Evolutionary conservation across 1,140 invertebrate genomes (phyloP).

Genomic region (Drosophila guanche): DNA sequence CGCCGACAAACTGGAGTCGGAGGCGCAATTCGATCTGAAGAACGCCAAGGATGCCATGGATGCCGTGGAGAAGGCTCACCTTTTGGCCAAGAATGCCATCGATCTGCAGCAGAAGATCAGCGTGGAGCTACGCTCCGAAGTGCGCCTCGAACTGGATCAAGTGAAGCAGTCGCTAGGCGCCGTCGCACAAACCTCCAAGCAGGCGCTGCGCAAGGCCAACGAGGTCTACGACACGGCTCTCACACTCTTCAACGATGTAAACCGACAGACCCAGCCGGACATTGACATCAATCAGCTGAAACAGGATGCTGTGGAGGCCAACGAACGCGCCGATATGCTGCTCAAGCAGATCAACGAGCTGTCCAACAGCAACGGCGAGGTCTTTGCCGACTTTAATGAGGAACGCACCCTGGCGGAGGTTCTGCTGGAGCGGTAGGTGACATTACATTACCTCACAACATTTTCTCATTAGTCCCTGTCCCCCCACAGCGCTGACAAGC

Average conservation of each 20-base stretch:
- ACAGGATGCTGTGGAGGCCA: conserved; percentile 86
- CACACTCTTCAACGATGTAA: conserved; percentile 90
- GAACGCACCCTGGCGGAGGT: conserved; percentile 87
- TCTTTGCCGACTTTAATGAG: conserved; percentile 78
- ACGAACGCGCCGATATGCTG: conserved; percentile 84
- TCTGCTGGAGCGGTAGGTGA: conserved; percentile 86
- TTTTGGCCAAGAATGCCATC: conserved; percentile 91
- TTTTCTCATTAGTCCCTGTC: not conserved
- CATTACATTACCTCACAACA: not conserved
- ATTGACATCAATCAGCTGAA: conserved; percentile 89
- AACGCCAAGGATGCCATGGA: conserved; percentile 92
- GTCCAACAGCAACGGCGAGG: conserved; percentile 64
- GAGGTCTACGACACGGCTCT: conserved; percentile 92
- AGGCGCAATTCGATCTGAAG: conserved; percentile 90
- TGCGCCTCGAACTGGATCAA: conserved; percentile 85
- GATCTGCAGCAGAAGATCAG: conserved; percentile 91
- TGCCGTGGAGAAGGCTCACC: conserved; percentile 91
- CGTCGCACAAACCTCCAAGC: conserved; percentile 88
- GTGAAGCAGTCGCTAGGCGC: conserved; percentile 88
- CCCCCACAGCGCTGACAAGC: conserved; percentile 65
- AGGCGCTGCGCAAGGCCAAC: conserved; percentile 89
- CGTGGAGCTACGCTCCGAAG: conserved; percentile 86
- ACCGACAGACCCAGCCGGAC: conserved; percentile 89
- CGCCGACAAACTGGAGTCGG: conserved; percentile 90
- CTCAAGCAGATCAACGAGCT: conserved; percentile 66